Evolutionary conservation across 2,888 invertebrate genomes (phyloP), one percentile per base, ranked within the genome.

Genomic region (Aproaerema taeniolella): DNA sequence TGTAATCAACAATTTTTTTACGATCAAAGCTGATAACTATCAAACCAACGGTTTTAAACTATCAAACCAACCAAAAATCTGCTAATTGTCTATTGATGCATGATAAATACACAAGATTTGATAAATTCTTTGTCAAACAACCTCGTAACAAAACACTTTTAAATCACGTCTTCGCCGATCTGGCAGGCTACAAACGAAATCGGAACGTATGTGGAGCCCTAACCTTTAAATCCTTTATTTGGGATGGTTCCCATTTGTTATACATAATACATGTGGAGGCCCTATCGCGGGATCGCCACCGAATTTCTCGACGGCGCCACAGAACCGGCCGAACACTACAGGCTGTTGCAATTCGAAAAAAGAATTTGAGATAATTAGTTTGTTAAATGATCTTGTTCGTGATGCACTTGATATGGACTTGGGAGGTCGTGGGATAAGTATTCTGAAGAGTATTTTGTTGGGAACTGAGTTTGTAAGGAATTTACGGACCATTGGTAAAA

Each of bases 221-320:
- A 10, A n/a, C n/a, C n/a, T n/a, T n/a, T n/a, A n/a, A n/a, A n/a
- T n/a, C n/a, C 58, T 82, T 83, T 83, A 83, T 85, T 85, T 82
- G 75, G 77, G 74, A 80, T 83, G 79, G 81, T 73, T 80, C 77
- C 79, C 83, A 86, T 86, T 83, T 85, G 85, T 86, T 81, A 86
- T 86, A 86, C 83, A 85, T 83, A 77, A 85, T 80, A 79, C 82
- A 82, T 83, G 77, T 76, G 64, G 67, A 70, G 70, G 53, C 65
- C 75, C 69, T 83, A 83, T 85, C 82, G 71, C 70, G 61, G 72
- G 70, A 85, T 85, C 83, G 78, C 78, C 62, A 53, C 72, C 67
- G 72, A 77, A 82, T 83, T 78, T 78, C 59, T 70, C 69, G 75
- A 66, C 82, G 81, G 81, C 85, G 85, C 83, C 83, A 85, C 68